These are phyloP conservation scores for Neodontobutis hainanensis DNA, from an alignment of 2,113 vertebrate species.

Conservation along the genomic window DNA sequence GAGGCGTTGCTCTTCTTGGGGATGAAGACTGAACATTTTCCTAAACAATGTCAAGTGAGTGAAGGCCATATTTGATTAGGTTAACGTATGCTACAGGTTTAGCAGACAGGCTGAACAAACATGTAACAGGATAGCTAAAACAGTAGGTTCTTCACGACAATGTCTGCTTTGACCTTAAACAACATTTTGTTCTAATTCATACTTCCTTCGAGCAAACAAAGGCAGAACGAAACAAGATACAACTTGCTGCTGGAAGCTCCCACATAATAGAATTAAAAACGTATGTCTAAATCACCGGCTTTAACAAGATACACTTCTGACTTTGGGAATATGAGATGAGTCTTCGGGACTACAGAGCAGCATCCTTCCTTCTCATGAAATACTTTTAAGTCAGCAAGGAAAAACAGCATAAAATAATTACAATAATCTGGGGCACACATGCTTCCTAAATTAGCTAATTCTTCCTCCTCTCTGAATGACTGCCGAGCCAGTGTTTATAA, in stretches of 20 bases:
- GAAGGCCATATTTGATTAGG: slow-evolving; percentile 72
- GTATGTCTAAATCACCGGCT: slow-evolving; percentile 64
- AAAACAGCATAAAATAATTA: slow-evolving; percentile 73
- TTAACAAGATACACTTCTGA: slow-evolving; percentile 41
- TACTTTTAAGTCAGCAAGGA: slow-evolving; percentile 69
- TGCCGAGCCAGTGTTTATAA: slow-evolving; percentile 65
- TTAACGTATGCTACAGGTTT: slow-evolving; percentile 69
- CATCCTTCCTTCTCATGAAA: slow-evolving; percentile 67
- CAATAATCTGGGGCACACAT: slow-evolving; percentile 74
- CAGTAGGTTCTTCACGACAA: slow-evolving; percentile 63
- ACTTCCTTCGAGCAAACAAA: slow-evolving; percentile 70
- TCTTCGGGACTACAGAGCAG: slow-evolving; percentile 45
- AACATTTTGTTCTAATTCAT: slow-evolving; percentile 72
- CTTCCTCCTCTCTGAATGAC: slow-evolving; percentile 63
- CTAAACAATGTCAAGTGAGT: slow-evolving; percentile 68
- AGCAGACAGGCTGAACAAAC: slow-evolving; percentile 71
- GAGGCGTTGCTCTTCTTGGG: slow-evolving; percentile 59
- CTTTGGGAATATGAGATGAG: slow-evolving; percentile 48
- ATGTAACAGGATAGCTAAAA: slow-evolving; percentile 72
- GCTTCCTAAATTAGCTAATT: slow-evolving; percentile 72
- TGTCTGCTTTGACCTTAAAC: slow-evolving; percentile 70
- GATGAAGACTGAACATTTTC: slow-evolving; percentile 63
- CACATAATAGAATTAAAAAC: slow-evolving; percentile 71
- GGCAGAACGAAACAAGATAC: slow-evolving; percentile 68
- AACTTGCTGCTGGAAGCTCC: slow-evolving; percentile 69